phyloP scores from a whole-genome alignment of 2,888 invertebrate genomes.

The Erebia ligea region DNA sequence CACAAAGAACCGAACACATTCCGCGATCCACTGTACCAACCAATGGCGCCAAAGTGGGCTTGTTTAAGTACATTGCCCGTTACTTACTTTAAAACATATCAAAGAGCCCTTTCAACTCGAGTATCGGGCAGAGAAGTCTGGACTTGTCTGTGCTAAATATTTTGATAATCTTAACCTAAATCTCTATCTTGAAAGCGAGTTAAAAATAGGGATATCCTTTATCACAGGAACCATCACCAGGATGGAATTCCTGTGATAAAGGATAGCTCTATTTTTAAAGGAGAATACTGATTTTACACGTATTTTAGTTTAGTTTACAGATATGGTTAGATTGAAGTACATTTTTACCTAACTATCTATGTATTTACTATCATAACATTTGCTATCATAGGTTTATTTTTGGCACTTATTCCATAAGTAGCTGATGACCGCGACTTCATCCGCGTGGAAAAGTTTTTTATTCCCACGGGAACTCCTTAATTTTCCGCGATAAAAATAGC shows the following conservation, averaged over 20 bases:
- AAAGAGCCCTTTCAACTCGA: slow-evolving; percentile 31
- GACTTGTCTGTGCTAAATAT: slow-evolving; percentile 29
- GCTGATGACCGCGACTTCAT: not conserved
- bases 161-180: slow-evolving; percentile 19
- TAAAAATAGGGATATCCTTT: not conserved
- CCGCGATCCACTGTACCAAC: slow-evolving; percentile 22
- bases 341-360: not conserved
- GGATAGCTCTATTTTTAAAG: no score
- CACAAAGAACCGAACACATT: not conserved
- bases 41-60: slow-evolving; percentile 22
- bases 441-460: no score
- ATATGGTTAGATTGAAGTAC: not conserved
- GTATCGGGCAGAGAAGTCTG: slow-evolving; percentile 31
- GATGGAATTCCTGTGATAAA: no score
- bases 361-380: no score
- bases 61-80: slow-evolving; percentile 30
- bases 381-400: not conserved
- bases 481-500: no score
- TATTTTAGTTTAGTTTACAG: no score
- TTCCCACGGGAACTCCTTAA: no score
- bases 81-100: slow-evolving; percentile 31
- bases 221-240: not conserved
- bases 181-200: not conserved
- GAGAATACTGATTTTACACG: not conserved
- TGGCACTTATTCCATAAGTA: not conserved